These are phyloP conservation scores for Drosophila athabasca DNA, from an alignment of 1,140 invertebrate genomes.

Conservation along the genomic window DNA sequence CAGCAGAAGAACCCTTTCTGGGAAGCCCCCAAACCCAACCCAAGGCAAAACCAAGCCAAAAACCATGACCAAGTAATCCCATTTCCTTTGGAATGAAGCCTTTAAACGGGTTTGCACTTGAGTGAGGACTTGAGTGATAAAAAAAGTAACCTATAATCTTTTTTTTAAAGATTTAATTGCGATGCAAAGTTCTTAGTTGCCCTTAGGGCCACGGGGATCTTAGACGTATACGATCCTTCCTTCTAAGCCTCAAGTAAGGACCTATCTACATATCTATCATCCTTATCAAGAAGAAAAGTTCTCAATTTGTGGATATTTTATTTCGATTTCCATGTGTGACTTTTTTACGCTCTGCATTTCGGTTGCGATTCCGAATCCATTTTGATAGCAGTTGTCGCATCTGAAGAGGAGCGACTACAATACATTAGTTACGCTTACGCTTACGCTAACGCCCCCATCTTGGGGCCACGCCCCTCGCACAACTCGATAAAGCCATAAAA, in stretches of 20 bases:
- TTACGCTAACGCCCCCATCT: conserved; percentile 37
- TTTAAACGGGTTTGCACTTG: no score
- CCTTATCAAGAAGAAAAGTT: no score
- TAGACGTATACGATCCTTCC: no score
- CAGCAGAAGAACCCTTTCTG: conserved; percentile 17
- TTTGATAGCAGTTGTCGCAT: conserved; percentile 46
- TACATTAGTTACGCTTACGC: conserved; percentile 58
- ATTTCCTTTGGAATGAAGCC: conserved; percentile 3
- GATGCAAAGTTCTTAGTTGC: no score
- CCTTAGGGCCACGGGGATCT: no score
- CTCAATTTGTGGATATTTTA: no score
- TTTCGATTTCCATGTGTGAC: background rate
- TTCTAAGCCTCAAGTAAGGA: no score
- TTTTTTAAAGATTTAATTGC: no score
- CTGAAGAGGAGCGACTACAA: conserved; percentile 50
- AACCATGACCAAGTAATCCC: conserved; percentile 21
- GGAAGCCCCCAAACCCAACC: conserved; percentile 5
- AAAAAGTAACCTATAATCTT: no score
- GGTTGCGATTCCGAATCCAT: conserved; percentile 46
- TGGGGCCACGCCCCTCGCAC: conserved; percentile 54
- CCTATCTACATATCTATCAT: no score
- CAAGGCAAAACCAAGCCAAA: conserved; percentile 46
- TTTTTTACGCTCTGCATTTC: background rate
- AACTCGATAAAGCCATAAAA: conserved; percentile 77
- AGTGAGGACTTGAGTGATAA: no score